Conservation (phyloP, 2,888 invertebrate species). For the Dilophus febrilis region DNA sequence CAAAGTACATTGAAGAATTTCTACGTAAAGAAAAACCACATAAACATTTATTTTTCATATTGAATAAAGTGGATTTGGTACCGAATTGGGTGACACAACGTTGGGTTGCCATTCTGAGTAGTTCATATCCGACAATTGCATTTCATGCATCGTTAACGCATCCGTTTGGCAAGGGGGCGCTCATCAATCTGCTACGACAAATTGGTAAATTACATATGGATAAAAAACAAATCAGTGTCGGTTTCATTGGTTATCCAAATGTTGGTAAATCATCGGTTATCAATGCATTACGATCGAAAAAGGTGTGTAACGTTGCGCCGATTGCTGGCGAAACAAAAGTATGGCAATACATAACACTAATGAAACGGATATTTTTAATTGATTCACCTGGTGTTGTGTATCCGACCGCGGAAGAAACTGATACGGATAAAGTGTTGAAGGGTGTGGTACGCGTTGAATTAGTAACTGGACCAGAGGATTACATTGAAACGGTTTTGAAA, state of each 20-base stretch:
- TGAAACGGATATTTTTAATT: conserved; percentile 90
- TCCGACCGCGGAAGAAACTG: conserved; percentile 91
- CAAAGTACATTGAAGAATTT: conserved; percentile 81
- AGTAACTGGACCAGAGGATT: conserved; percentile 87
- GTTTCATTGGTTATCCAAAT: conserved; percentile 98
- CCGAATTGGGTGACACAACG: conserved; percentile 97
- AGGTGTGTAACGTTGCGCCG: conserved; percentile 97
- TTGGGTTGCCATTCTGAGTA: conserved; percentile 89
- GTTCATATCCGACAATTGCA: conserved; percentile 93
- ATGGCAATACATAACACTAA: conserved; percentile 98
- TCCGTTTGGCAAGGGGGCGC: conserved; percentile 92
- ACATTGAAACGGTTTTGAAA: conserved; percentile 70
- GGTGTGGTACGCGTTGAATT: conserved; percentile 95
- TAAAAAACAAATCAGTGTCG: conserved; percentile 97
- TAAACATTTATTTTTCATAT: conserved; percentile 90
- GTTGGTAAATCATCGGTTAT: conserved; percentile 97
- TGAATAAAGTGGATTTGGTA: conserved; percentile 93
- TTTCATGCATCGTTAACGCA: conserved; percentile 98
- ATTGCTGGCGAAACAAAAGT: conserved; percentile 96
- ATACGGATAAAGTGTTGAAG: conserved; percentile 87
- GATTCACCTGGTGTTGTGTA: conserved; percentile 99
- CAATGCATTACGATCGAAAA: conserved; percentile 86
- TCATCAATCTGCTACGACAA: conserved; percentile 90
- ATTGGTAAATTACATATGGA: conserved; percentile 89
- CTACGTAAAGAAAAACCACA: conserved; percentile 87